These are phyloP conservation scores for Pentalonia nigronervosa DNA, from an alignment of 1,140 invertebrate species.

Conservation along the genomic window DNA sequence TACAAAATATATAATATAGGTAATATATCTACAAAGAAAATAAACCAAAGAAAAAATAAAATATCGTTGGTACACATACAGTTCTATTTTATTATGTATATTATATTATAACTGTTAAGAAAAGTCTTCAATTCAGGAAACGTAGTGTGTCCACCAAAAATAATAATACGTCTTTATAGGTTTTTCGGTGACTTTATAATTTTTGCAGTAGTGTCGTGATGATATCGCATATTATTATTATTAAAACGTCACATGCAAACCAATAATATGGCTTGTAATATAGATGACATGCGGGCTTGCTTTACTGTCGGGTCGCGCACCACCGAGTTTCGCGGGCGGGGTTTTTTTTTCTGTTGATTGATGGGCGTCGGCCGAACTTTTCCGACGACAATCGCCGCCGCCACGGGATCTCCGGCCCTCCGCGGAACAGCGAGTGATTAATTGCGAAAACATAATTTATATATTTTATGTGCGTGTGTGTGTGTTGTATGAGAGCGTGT, in stretches of 20 bases:
- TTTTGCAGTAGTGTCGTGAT: neutral
- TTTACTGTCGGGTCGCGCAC: neutral
- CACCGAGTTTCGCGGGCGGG: neutral
- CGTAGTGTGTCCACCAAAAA: no score
- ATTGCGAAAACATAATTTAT: conserved; percentile 18
- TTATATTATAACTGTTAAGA: no score
- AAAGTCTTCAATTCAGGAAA: no score
- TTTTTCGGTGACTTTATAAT: neutral
- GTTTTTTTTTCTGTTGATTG: neutral
- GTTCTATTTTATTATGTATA: no score
- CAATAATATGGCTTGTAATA: conserved; percentile 9
- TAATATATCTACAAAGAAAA: no score
- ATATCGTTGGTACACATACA: no score
- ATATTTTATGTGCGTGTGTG: neutral
- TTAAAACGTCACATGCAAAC: conserved; percentile 15
- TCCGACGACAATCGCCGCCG: conserved; percentile 2
- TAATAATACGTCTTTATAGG: no score
- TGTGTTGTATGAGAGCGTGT: neutral
- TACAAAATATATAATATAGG: no score
- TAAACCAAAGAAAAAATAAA: no score
- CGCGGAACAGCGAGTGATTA: neutral
- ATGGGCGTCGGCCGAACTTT: neutral
- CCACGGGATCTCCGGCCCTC: neutral
- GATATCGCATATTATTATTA: neutral
- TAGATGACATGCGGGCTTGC: neutral